phyloP scores from a whole-genome alignment of 2,113 vertebrate genomes.

The Scopus umbretta region DNA sequence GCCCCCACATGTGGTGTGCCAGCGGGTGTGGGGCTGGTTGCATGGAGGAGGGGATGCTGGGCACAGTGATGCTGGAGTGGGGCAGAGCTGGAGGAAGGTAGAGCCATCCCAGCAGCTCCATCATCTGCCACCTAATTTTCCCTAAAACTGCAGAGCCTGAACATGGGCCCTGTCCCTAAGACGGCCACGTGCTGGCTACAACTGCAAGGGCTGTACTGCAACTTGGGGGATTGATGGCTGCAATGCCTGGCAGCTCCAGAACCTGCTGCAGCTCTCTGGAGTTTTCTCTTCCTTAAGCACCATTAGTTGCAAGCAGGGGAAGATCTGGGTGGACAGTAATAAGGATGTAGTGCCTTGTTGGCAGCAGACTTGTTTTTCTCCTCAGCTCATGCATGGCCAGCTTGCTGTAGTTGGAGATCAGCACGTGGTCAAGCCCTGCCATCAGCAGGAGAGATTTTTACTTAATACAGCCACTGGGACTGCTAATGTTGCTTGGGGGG shows the following conservation, averaged over 20 bases:
- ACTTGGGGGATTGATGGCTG: not conserved
- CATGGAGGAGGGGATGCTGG: not conserved
- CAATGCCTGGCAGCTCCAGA: not conserved
- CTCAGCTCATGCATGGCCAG: accelerated
- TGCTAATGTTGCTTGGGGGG: not conserved
- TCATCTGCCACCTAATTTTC: not conserved
- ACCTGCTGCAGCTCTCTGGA: not conserved
- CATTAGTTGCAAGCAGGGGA: not conserved
- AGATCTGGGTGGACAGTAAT: not conserved
- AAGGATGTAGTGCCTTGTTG: not conserved
- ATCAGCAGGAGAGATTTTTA: not conserved
- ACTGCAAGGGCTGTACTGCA: not conserved
- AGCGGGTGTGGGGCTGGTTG: not conserved
- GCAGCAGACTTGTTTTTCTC: not conserved
- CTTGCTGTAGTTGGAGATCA: not conserved
- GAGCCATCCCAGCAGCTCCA: not conserved
- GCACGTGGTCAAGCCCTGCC: not conserved
- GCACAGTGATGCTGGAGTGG: not conserved
- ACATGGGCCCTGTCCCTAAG: not conserved
- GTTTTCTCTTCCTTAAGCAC: not conserved
- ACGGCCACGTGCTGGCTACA: not conserved
- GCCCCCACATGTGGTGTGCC: not conserved
- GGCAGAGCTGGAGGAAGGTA: not conserved
- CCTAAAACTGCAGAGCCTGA: not conserved
- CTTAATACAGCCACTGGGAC: not conserved